A percentile compares a stretch with the other conserved stretches of the same genome.
Conservation (phyloP, 2,113 vertebrate species). For the Meleagris gallopavo region DNA sequence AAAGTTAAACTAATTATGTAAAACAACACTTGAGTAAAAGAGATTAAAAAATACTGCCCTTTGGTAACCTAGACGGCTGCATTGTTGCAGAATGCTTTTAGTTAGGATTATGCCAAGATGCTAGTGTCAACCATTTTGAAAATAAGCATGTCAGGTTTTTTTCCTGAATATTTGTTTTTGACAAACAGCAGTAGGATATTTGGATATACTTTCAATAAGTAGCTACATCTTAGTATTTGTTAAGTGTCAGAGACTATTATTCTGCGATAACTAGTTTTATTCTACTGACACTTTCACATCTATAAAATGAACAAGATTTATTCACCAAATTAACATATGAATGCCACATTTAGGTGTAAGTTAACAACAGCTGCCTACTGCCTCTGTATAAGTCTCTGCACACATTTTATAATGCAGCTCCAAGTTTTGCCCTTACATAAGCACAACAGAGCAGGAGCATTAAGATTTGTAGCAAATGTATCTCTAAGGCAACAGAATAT, state of each 20-base stretch:
- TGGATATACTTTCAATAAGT: constrained; percentile 72
- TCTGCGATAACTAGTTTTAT: constrained; percentile 77
- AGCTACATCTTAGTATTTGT: constrained; percentile 79
- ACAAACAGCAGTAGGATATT: constrained; percentile 74
- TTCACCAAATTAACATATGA: constrained; percentile 83
- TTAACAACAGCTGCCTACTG: constrained; percentile 74
- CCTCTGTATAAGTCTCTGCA: constrained; percentile 64
- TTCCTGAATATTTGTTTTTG: constrained; percentile 72
- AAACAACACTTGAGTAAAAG: not conserved
- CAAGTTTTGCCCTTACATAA: constrained; percentile 24
- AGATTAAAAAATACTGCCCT: not conserved
- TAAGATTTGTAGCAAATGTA: not conserved
- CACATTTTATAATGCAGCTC: constrained; percentile 52
- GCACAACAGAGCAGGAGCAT: not conserved
- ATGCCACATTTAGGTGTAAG: constrained; percentile 78
- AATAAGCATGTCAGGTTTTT: constrained; percentile 65
- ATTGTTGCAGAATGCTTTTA: not conserved
- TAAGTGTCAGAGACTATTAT: constrained; percentile 75
- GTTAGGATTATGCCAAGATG: constrained; percentile 7
- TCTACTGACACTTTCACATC: constrained; percentile 79
- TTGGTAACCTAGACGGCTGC: not conserved
- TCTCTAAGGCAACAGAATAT: not conserved
- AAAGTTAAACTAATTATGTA: not conserved
- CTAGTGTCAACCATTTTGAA: constrained; percentile 39
- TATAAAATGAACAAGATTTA: constrained; percentile 82